A percentile compares a stretch with the other conserved stretches of the same genome.
These are phyloP conservation scores for Lanistes nyassanus DNA, from an alignment of 1,140 invertebrate genomes.

Conservation along the genomic window DNA sequence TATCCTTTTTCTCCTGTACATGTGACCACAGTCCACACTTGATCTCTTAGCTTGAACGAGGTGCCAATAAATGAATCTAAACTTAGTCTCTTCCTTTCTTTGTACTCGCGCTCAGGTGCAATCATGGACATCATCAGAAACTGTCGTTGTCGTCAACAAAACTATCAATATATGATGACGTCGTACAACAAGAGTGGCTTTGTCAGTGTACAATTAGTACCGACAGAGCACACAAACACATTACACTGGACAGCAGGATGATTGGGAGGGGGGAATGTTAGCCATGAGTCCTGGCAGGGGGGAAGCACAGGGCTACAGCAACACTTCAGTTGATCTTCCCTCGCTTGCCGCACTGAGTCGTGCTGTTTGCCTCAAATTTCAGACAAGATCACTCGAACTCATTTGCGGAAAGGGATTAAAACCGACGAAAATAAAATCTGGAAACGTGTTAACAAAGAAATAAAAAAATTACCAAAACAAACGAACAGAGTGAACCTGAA, in stretches of 20 bases:
- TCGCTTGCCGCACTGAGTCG: background rate
- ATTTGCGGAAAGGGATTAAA: background rate
- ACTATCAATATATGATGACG: background rate
- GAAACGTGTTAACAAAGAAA: background rate
- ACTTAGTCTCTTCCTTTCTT: background rate
- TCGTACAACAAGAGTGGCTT: background rate
- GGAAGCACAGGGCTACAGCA: background rate
- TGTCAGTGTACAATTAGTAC: background rate
- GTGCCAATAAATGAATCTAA: too few relatives aligned
- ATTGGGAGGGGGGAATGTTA: background rate
- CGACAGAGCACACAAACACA: background rate
- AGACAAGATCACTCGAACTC: background rate
- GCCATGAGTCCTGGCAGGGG: too few relatives aligned
- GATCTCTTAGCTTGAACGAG: too few relatives aligned
- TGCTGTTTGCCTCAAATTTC: too few relatives aligned
- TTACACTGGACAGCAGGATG: background rate
- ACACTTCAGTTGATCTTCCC: background rate
- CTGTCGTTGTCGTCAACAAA: background rate
- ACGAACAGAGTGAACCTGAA: background rate
- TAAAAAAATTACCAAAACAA: background rate
- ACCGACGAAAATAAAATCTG: background rate
- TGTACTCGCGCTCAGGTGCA: background rate
- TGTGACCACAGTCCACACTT: too few relatives aligned
- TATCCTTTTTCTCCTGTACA: too few relatives aligned
- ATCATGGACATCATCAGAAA: background rate